phyloP scores from a whole-genome alignment of 2,797 vertebrate species.

The Podargus strigoides region DNA sequence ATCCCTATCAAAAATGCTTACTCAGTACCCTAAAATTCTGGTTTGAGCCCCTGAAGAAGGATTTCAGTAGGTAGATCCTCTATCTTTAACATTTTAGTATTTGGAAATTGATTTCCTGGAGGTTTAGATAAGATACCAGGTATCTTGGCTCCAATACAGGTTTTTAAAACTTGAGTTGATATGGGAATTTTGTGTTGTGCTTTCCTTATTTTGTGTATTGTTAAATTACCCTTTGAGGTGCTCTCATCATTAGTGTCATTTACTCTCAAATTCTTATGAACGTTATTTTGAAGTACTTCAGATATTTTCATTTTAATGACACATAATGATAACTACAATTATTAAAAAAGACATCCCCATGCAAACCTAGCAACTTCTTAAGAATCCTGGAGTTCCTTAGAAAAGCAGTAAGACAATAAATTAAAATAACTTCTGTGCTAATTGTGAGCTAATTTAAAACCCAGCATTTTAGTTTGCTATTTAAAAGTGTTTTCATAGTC shows the following conservation, averaged over 20 bases:
- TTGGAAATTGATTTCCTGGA: neutral
- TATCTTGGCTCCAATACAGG: conserved; percentile 36
- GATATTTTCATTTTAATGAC: conserved; percentile 53
- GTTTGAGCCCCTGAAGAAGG: conserved; percentile 10
- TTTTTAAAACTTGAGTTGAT: conserved; percentile 26
- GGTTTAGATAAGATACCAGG: neutral
- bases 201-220: conserved; percentile 33
- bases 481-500: conserved; percentile 18
- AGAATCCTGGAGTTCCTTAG: conserved; percentile 20
- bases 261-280: conserved; percentile 38
- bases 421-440: conserved; percentile 23
- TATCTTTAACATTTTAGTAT: neutral
- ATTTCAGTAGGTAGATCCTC: neutral
- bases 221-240: conserved; percentile 46
- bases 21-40: conserved; percentile 49
- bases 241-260: conserved; percentile 35
- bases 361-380: neutral
- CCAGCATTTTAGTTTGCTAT: neutral
- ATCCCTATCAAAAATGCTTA: conserved; percentile 47
- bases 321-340: conserved; percentile 30
- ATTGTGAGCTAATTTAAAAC: conserved; percentile 25
- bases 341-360: conserved; percentile 34
- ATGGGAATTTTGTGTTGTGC: conserved; percentile 14
- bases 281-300: conserved; percentile 45
- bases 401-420: conserved; percentile 30